Base-by-base conservation (phyloP, 92 coral and sea anemone genomes). In the Umimayanthus chanpuru region DNA sequence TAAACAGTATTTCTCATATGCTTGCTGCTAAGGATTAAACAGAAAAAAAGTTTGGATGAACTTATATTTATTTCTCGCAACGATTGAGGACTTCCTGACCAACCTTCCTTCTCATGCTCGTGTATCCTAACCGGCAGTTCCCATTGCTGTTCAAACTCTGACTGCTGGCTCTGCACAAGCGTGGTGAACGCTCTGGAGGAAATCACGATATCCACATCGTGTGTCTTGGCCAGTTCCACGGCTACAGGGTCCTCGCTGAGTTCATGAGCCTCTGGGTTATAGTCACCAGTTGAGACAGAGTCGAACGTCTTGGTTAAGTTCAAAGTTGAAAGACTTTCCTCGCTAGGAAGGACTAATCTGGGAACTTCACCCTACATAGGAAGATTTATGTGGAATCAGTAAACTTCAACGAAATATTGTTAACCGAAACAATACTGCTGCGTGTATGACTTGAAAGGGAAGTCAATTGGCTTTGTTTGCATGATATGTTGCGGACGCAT, bases 101-200 rank as follows among this genome's bases (percentile, higher is more conserved):
- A 26, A 83, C 87, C 87, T 68, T 82, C 78, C n/a, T 82, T 72
- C 23, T 14, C 74, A n/a, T 28, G 12, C 10, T 70, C 87, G 40
- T 44, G 78, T 43, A 95, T 96, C 36, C 87, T 83, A 56, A 95
- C 72, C 53, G 96, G 98, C 49, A 95, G 73, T 71, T 92, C 93
- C 98, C 98, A 95, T 50, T 90, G 95, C 70, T 90, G 86, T 29
- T 86, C 73, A 86, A 90, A 96, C 28, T 88, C 91, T 65, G 98
- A 93, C 20, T 92, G 89, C 70, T 94, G 98, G 78, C 90, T 96
- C 85, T 96, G 94, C 67, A 96, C 73, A 77, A 96, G 89, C 23
- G 96, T 94, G 76, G 88, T 90, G 53, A 96, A 76, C 30, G 94
- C 96, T 77, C 85, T 81, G 36, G 95, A 93, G 9, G 98, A 90